Evolutionary conservation across 2,888 invertebrate genomes (phyloP).

Genomic region (Pyrrhosoma nymphula): DNA sequence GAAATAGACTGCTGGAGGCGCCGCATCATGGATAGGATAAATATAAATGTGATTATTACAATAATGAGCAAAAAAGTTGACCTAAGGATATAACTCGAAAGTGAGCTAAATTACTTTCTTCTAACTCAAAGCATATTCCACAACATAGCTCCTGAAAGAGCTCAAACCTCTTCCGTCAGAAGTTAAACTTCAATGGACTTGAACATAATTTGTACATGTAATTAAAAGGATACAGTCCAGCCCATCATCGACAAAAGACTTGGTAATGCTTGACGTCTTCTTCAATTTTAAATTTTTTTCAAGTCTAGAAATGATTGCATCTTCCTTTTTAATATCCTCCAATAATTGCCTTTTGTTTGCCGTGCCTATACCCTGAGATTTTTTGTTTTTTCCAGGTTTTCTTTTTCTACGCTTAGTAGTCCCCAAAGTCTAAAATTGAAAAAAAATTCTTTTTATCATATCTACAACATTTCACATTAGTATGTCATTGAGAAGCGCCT

Average conservation of each 20-base stretch:
- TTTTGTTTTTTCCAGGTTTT: neutral
- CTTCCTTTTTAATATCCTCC: conserved; percentile 25
- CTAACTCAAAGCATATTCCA: no score
- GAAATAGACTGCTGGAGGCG: no score
- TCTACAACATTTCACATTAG: neutral
- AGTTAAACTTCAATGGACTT: no score
- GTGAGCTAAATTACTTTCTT: no score
- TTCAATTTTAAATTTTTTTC: conserved; percentile 57
- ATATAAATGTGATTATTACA: no score
- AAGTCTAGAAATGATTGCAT: neutral
- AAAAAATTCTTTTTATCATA: neutral
- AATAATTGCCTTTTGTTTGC: neutral
- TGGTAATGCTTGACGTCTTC: neutral
- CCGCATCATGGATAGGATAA: no score
- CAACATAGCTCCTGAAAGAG: no score
- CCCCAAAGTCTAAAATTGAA: neutral
- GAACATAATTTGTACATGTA: no score
- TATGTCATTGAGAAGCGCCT: neutral
- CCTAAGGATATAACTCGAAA: no score
- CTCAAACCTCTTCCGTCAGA: no score
- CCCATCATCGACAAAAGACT: conserved; percentile 45
- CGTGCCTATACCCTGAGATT: neutral
- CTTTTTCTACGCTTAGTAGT: neutral
- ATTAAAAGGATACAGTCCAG: conserved; percentile 47
- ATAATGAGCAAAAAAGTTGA: no score